Percentiles rank a stretch among this genome's conserved stretches.
Evolutionary conservation across 2,113 vertebrate genomes (phyloP).

Genomic region (Nesogale talazaci): DNA sequence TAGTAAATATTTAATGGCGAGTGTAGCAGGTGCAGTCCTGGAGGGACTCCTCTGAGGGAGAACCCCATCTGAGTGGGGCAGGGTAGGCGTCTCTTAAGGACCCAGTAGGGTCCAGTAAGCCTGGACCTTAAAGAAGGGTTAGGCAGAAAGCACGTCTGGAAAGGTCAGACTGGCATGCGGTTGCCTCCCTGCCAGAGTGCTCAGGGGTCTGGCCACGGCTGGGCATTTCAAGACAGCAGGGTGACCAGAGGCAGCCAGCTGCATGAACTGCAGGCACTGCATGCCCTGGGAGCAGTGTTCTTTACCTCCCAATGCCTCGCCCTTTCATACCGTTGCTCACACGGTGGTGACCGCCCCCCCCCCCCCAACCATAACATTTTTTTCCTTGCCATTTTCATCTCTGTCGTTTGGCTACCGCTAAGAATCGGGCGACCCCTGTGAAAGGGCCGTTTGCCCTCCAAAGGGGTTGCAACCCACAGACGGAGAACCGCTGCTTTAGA

Average conservation of each 20-base stretch:
- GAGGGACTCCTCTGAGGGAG: neutral
- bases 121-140: neutral
- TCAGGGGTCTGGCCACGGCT: neutral
- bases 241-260: neutral
- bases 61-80: neutral
- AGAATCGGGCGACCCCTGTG: too few species aligned
- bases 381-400: too few species aligned
- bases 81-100: neutral
- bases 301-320: too few species aligned
- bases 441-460: too few species aligned
- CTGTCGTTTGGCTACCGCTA: too few species aligned
- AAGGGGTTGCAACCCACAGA: too few species aligned
- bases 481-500: too few species aligned
- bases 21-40: neutral
- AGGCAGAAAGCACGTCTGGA: neutral
- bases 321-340: too few species aligned
- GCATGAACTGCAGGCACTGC: neutral
- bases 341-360: too few species aligned
- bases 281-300: neutral
- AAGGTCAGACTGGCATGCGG: neutral
- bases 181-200: neutral
- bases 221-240: neutral
- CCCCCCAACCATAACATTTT: too few species aligned
- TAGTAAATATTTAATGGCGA: constrained; percentile 26
- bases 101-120: too few species aligned